Percentiles rank a stretch among this genome's conserved stretches.
These are phyloP conservation scores for Gadopsis bispinosus DNA, from an alignment of 2,797 vertebrate genomes.

Conservation along the genomic window DNA sequence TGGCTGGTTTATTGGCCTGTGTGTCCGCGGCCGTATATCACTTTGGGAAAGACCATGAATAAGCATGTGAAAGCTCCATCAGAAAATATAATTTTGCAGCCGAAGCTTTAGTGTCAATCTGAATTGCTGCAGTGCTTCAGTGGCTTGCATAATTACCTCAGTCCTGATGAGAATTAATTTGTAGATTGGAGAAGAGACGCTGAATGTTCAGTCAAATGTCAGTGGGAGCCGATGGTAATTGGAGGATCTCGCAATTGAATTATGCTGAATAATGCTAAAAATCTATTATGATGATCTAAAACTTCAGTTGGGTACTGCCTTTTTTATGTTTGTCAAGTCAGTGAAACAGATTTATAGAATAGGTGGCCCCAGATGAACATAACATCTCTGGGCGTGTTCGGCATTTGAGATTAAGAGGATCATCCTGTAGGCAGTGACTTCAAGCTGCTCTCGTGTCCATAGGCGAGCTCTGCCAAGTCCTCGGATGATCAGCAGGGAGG, in stretches of 20 bases:
- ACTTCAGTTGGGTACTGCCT: background rate
- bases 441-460: conserved; percentile 30
- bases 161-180: conserved; percentile 72
- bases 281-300: conserved; percentile 39
- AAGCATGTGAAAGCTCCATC: conserved; percentile 75
- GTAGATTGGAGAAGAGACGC: conserved; percentile 54
- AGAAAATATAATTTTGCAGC: conserved; percentile 77
- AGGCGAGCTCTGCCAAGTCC: conserved; percentile 36
- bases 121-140: conserved; percentile 74
- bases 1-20: conserved; percentile 65
- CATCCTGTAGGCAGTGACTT: conserved; percentile 20
- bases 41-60: conserved; percentile 68
- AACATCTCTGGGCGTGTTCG: background rate
- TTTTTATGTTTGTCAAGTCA: conserved; percentile 18
- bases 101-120: conserved; percentile 76
- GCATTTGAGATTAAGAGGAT: conserved; percentile 34
- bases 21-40: conserved; percentile 70
- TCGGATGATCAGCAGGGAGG: conserved; percentile 45
- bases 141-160: conserved; percentile 73
- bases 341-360: background rate
- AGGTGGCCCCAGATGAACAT: conserved; percentile 12
- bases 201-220: conserved; percentile 62
- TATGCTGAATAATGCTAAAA: conserved; percentile 52
- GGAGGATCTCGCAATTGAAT: conserved; percentile 55
- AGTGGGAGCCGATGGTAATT: conserved; percentile 49